Conservation (phyloP, 2,797 vertebrate species). For the Platalea minor region DNA sequence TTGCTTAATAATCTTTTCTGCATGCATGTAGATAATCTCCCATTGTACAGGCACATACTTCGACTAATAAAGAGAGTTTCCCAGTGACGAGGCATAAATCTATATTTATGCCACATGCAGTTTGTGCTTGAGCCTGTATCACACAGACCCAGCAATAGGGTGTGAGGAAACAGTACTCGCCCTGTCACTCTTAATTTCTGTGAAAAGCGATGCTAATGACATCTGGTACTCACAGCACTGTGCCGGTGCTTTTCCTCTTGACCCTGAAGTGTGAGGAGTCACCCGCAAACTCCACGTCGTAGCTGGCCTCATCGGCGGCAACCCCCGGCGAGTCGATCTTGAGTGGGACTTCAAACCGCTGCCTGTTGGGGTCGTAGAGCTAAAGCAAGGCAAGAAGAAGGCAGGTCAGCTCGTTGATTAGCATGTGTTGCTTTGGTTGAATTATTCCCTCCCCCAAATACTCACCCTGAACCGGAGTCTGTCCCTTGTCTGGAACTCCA, state of each 20-base stretch:
- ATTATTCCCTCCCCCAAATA: not conserved
- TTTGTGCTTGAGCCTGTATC: not conserved
- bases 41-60: not conserved
- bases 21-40: rapidly evolving
- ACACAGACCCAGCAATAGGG: not conserved
- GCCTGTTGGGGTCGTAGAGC: constrained; percentile 41
- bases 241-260: constrained; percentile 52
- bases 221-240: constrained; percentile 31
- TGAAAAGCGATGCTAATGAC: rapidly evolving
- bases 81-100: not conserved
- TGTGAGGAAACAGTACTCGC: not conserved
- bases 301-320: not conserved
- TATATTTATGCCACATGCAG: not conserved
- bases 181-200: not conserved
- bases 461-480: constrained; percentile 51
- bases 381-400: not conserved
- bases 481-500: constrained; percentile 54
- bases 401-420: not conserved
- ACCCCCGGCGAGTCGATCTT: not conserved
- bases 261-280: not conserved
- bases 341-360: constrained; percentile 56
- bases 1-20: not conserved
- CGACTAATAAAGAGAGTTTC: not conserved
- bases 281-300: not conserved
- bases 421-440: rapidly evolving